A percentile compares a stretch with the other conserved stretches of the same genome.
Conservation (phyloP, 2,888 invertebrate genomes). For the Rosalia funebris region DNA sequence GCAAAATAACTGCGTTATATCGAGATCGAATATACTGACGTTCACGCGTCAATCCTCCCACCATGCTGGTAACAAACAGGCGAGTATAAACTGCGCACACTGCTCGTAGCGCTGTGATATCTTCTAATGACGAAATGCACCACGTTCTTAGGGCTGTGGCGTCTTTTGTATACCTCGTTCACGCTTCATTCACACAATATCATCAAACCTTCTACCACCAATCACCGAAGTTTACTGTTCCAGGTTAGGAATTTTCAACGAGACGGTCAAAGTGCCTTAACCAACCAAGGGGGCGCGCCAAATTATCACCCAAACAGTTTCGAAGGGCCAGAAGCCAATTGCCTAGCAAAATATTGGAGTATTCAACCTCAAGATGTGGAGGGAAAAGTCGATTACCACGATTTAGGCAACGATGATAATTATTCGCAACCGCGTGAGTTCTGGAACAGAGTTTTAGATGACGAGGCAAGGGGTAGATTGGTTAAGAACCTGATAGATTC, state of each 20-base stretch:
- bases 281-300: conserved; percentile 86
- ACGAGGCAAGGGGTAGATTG: conserved; percentile 75
- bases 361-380: conserved; percentile 68
- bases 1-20: no score
- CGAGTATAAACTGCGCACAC: no score
- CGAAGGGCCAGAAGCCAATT: conserved; percentile 80
- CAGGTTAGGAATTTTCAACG: conserved; percentile 83
- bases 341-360: conserved; percentile 68
- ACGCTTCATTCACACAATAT: no score
- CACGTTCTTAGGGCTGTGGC: no score
- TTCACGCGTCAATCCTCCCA: no score
- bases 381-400: conserved; percentile 82
- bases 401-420: conserved; percentile 83
- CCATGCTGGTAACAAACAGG: no score
- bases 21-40: no score
- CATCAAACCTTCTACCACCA: no score
- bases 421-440: conserved; percentile 83
- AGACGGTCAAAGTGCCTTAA: conserved; percentile 81
- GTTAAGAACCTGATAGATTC: conserved; percentile 82
- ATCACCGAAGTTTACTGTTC: no score
- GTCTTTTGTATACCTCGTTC: no score
- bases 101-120: no score
- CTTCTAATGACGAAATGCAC: no score
- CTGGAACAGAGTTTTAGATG: conserved; percentile 81
- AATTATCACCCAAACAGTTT: conserved; percentile 97